Percentiles rank a stretch among this genome's conserved stretches.
Conservation (phyloP, 2,888 invertebrate genomes). For the Apantesis nais region DNA sequence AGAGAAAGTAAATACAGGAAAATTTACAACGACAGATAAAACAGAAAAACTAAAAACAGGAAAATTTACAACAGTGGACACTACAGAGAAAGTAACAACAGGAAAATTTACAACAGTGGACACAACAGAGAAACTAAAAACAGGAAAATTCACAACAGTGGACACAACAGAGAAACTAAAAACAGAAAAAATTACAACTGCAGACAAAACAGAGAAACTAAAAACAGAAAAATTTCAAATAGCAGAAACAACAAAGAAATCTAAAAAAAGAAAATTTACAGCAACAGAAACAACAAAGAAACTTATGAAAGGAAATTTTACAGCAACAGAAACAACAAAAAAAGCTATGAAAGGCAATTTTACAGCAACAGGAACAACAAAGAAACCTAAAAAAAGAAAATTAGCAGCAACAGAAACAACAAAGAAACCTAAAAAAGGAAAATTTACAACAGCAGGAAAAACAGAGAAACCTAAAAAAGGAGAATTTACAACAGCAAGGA, state of each 20-base stretch:
- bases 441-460: not conserved
- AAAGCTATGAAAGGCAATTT: too few species aligned
- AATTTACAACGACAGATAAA: too few species aligned
- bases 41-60: not conserved
- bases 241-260: too few species aligned
- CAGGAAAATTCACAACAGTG: not conserved
- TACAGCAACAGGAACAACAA: not conserved
- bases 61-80: not conserved
- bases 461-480: not conserved
- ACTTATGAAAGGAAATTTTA: too few species aligned
- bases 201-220: not conserved
- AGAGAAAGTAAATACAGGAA: too few species aligned
- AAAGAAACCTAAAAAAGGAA: not conserved
- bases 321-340: too few species aligned
- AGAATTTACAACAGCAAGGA: not conserved
- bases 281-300: too few species aligned
- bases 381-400: not conserved
- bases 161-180: too few species aligned
- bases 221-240: too few species aligned
- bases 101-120: not conserved
- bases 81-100: not conserved
- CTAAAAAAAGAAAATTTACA: too few species aligned
- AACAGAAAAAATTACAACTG: not conserved
- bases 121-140: not conserved
- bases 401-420: not conserved